Evolutionary conservation across 2,888 invertebrate genomes (phyloP), one percentile per base, ranked within the genome.

Genomic region (Harmothoe impar): DNA sequence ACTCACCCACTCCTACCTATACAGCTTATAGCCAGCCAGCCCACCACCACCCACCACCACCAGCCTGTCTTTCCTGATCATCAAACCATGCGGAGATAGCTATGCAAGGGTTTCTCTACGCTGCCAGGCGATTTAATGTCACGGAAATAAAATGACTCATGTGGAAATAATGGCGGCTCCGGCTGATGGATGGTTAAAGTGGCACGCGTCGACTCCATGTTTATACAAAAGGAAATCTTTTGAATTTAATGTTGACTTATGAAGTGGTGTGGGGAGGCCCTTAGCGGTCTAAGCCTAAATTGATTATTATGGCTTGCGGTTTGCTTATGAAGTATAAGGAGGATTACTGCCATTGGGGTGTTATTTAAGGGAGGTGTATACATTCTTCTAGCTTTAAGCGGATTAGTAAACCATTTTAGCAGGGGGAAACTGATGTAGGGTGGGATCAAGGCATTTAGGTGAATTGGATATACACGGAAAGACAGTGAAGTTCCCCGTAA

Each of bases 161-260:
- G 62, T n/a, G 62, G 62, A 62, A 62, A 62, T 62, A 62, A 62
- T 62, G 20, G 62, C 62, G 23, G 62, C n/a, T n/a, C 3, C 3
- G 62, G 62, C 43, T 62, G 62, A 62, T 62, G 62, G 62, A 62
- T 62, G 20, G 62, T 3, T 20, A 20, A 62, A n/a, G 23, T 3
- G n/a, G 62, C n/a, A 62, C 62, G 20, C 23, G 62, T n/a, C n/a
- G 20, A 62, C 62, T 62, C 62, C 62, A n/a, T 62, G 62, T 62
- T 62, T 62, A 62, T 62, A 62, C 62, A 62, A 20, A 62, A 62
- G n/a, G n/a, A 62, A 62, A n/a, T 62, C 20, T n/a, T 62, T 62
- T 62, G 62, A 62, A 62, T 62, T 62, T 62, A 62, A 62, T 62
- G 62, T n/a, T 62, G 62, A 62, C 62, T 62, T 62, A 62, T 20